These are phyloP conservation scores for Epizoanthus illoricatus DNA, from an alignment of 92 coral and sea anemone genomes.

Conservation along the genomic window DNA sequence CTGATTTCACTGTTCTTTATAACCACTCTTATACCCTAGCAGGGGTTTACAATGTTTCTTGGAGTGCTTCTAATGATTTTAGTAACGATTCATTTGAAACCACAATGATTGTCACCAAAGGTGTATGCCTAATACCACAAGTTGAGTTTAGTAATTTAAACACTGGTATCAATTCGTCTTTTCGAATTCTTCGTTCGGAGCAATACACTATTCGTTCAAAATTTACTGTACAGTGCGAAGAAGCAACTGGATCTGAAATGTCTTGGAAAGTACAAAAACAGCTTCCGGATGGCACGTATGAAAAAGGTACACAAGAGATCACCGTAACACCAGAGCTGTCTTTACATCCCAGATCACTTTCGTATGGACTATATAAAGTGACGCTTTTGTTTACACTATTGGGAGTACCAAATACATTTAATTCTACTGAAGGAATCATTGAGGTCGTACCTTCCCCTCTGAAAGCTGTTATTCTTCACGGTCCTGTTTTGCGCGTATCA, in stretches of 20 bases:
- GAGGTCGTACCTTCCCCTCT: slow-evolving; percentile 21
- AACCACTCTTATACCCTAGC: background rate
- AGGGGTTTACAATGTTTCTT: slow-evolving; percentile 29
- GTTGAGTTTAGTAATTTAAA: slow-evolving; percentile 26
- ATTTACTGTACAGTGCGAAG: slow-evolving; percentile 10
- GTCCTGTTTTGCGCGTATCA: slow-evolving; percentile 20
- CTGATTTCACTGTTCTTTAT: background rate
- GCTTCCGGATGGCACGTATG: background rate
- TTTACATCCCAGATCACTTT: slow-evolving; percentile 7
- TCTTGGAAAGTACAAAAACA: slow-evolving; percentile 21
- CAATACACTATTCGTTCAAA: slow-evolving; percentile 15
- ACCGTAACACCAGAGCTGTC: slow-evolving; percentile 11
- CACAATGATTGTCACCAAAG: background rate
- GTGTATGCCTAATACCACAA: slow-evolving; percentile 18
- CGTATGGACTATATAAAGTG: background rate
- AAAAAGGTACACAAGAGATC: background rate
- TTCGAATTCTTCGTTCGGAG: slow-evolving; percentile 28
- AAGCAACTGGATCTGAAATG: slow-evolving; percentile 17
- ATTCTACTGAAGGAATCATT: slow-evolving; percentile 7
- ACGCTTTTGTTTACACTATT: slow-evolving; percentile 13
- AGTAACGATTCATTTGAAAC: slow-evolving; percentile 16
- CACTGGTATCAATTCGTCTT: background rate
- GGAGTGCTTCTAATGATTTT: background rate
- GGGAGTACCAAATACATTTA: slow-evolving; percentile 27
- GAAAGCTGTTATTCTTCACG: slow-evolving; percentile 30